These are phyloP conservation scores for Chironomus tentans DNA, from an alignment of 2,888 invertebrate genomes.

Conservation along the genomic window DNA sequence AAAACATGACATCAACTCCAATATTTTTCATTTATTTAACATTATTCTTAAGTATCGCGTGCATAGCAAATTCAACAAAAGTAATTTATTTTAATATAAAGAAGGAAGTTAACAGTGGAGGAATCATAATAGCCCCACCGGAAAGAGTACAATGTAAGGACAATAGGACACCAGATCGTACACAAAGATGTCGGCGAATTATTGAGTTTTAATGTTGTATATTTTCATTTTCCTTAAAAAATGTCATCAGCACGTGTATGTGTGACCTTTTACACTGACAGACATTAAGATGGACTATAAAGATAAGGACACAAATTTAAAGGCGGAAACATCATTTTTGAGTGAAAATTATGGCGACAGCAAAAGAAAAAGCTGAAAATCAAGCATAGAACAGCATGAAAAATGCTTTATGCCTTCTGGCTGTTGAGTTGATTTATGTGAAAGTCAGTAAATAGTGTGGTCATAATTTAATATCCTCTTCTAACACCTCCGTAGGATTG, in stretches of 20 bases:
- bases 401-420: background rate
- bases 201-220: background rate
- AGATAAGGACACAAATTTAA: background rate
- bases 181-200: background rate
- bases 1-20: background rate
- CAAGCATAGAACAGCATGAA: background rate
- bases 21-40: background rate
- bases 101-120: background rate
- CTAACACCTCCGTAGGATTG: no score
- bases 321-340: slow-evolving; percentile 7
- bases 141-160: background rate
- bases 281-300: background rate
- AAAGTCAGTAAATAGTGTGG: slow-evolving; percentile 2
- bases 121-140: background rate
- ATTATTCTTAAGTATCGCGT: background rate
- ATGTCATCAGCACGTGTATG: background rate
- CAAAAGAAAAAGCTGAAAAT: background rate
- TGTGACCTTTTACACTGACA: background rate
- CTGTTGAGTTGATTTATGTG: slow-evolving; percentile 15
- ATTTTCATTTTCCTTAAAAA: background rate
- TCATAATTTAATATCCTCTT: slow-evolving; percentile 21
- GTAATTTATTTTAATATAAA: background rate
- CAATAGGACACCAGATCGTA: background rate
- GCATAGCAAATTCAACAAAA: slow-evolving; percentile 3
- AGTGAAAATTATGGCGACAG: background rate